Base-by-base conservation (phyloP, 2,113 vertebrate species). In the Microtus ochrogaster region DNA sequence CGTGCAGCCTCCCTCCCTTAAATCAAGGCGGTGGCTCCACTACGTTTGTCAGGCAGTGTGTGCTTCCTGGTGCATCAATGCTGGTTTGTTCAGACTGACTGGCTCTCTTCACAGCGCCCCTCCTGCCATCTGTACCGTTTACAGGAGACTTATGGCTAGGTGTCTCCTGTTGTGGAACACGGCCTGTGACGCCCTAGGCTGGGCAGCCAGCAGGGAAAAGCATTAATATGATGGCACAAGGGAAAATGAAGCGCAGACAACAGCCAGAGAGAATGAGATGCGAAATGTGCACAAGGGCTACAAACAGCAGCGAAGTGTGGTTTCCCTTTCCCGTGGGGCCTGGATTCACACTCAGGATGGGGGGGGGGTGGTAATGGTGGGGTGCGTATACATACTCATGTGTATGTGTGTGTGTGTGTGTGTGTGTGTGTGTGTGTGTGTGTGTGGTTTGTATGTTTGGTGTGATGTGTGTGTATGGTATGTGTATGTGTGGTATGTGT, bases 141-240 rank as follows among this genome's bases (percentile, higher is more conserved):
- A 99, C 97, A 98, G 99, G 99, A 99, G 99, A 99, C 99, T 99
- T 99, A 99, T 99, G 99, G 99, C 98, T 96, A 97, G 96, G 98
- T 98, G 99, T 99, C 99, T 99, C 77, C 63, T 99, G 99, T 99
- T 99, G 99, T 99, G 99, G 99, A 99, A 99, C 99, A 99, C 96
- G 97, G 98, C 99, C 99, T 99, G 98, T 99, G 99, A 99, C 99
- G 99, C 99, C 55, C 98, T 97, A 95, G 99, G 98, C 99, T 98
- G 98, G 98, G 98, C 98, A 99, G 98, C 97, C 98, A 98, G 98
- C 97, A 97, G 98, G 98, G 49, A 98, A 98, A 98, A 98, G 98
- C 99, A 99, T 99, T 99, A 99, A 99, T 99, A 99, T 99, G 98
- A 99, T 98, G 98, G 98, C 98, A 98, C 98, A 97, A 97, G 98